Conservation (phyloP, 2,888 invertebrate species). For the Agrotis segetum region DNA sequence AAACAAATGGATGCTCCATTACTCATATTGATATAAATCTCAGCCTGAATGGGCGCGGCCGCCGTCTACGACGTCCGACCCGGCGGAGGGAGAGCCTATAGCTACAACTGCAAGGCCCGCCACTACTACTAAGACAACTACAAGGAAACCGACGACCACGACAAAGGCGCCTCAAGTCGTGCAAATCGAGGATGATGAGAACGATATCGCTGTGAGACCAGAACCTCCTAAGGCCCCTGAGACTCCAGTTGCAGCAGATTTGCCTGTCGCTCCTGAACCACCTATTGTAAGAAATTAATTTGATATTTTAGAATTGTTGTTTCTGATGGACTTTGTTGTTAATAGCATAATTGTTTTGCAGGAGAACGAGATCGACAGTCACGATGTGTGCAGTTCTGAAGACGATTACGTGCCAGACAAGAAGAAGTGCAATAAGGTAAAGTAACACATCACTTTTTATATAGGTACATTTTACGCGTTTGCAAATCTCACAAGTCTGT, state of each 20-base stretch:
- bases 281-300: slow-evolving; percentile 71
- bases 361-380: slow-evolving; percentile 86
- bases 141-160: slow-evolving; percentile 65
- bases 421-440: slow-evolving; percentile 83
- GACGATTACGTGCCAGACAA: slow-evolving; percentile 85
- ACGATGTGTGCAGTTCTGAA: slow-evolving; percentile 80
- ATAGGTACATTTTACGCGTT: not conserved
- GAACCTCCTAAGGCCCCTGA: slow-evolving; percentile 68
- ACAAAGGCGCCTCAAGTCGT: slow-evolving; percentile 44
- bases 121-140: slow-evolving; percentile 64
- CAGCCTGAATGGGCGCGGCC: slow-evolving; percentile 96
- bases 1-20: slow-evolving; percentile 71
- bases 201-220: slow-evolving; percentile 66
- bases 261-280: slow-evolving; percentile 69
- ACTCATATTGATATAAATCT: slow-evolving; percentile 75
- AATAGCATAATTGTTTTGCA: slow-evolving; percentile 61
- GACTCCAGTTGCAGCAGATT: slow-evolving; percentile 54
- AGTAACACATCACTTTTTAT: not conserved
- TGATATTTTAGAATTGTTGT: not conserved
- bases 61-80: slow-evolving; percentile 92
- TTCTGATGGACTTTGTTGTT: not conserved
- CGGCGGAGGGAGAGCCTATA: slow-evolving; percentile 86
- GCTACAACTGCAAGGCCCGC: slow-evolving; percentile 70
- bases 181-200: slow-evolving; percentile 60
- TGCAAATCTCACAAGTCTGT: not conserved